These are phyloP conservation scores for Pholis gunnellus DNA, from an alignment of 2,113 vertebrate genomes.

Conservation along the genomic window DNA sequence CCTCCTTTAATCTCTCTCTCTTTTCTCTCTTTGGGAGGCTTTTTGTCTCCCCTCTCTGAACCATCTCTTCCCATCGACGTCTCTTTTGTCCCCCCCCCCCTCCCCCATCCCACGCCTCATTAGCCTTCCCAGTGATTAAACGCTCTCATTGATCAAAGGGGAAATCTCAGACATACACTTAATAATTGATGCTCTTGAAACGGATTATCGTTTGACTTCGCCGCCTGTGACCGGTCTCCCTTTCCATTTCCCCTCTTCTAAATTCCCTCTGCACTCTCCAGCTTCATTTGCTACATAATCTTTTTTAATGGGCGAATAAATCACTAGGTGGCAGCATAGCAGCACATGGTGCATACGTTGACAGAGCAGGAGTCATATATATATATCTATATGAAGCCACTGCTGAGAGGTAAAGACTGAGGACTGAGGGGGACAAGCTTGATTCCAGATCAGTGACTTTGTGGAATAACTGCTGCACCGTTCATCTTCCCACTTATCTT, in stretches of 20 bases:
- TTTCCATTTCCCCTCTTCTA: not conserved
- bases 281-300: not conserved
- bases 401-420: slow-evolving; percentile 20
- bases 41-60: slow-evolving; percentile 4
- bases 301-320: slow-evolving; percentile 41
- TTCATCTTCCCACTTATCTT: slow-evolving; percentile 43
- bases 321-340: slow-evolving; percentile 80
- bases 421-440: slow-evolving; percentile 2
- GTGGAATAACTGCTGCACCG: slow-evolving; percentile 10
- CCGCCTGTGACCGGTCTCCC: not conserved
- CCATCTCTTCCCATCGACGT: not conserved
- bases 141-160: slow-evolving; percentile 52
- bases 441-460: slow-evolving; percentile 32
- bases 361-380: not conserved
- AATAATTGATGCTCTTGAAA: slow-evolving; percentile 64
- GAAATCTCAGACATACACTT: slow-evolving; percentile 38
- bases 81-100: not conserved
- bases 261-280: not conserved
- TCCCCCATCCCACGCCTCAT: slow-evolving; percentile 49
- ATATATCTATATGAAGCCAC: not conserved
- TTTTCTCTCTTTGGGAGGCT: not conserved
- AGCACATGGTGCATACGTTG: slow-evolving; percentile 57
- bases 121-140: slow-evolving; percentile 43
- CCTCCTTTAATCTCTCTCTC: not conserved
- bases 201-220: slow-evolving; percentile 31